phyloP scores from a whole-genome alignment of 2,797 vertebrate species.

The Enteromius thamalakanensis region DNA sequence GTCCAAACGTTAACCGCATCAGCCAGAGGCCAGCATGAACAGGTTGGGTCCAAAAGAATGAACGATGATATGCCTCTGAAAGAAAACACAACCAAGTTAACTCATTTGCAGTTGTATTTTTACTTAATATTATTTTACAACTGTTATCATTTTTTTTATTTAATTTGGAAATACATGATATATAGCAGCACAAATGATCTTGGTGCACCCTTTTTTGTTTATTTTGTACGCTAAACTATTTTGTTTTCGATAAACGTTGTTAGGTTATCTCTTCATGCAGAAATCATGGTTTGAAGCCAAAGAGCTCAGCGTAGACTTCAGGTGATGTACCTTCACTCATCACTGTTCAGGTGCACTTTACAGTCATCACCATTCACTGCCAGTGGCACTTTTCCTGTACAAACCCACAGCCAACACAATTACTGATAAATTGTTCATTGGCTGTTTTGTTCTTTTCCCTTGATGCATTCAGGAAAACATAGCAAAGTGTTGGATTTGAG shows the following conservation, averaged over 20 bases:
- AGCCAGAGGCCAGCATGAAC: not conserved
- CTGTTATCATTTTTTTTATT: not conserved
- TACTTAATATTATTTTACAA: not conserved
- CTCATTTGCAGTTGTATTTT: not conserved
- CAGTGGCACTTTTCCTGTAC: constrained; percentile 1
- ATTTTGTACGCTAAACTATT: not conserved
- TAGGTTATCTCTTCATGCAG: not conserved
- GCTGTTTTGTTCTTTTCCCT: not conserved
- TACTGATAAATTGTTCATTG: not conserved
- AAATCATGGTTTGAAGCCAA: not conserved
- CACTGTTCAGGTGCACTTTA: not conserved
- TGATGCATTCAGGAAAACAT: not conserved
- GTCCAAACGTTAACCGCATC: not conserved
- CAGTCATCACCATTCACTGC: not conserved
- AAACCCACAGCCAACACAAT: not conserved
- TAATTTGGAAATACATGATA: not conserved
- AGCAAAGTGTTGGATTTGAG: not conserved
- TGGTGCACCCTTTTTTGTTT: not conserved
- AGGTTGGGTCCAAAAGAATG: not conserved
- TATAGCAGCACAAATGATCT: not conserved
- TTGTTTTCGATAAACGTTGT: not conserved
- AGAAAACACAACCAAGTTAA: not conserved
- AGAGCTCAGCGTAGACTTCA: not conserved
- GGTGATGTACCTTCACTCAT: not conserved
- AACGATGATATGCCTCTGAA: not conserved